A percentile compares a stretch with the other conserved stretches of the same genome.
These are phyloP conservation scores for Gadus chalcogrammus DNA, from an alignment of 2,113 vertebrate species.

Conservation along the genomic window DNA sequence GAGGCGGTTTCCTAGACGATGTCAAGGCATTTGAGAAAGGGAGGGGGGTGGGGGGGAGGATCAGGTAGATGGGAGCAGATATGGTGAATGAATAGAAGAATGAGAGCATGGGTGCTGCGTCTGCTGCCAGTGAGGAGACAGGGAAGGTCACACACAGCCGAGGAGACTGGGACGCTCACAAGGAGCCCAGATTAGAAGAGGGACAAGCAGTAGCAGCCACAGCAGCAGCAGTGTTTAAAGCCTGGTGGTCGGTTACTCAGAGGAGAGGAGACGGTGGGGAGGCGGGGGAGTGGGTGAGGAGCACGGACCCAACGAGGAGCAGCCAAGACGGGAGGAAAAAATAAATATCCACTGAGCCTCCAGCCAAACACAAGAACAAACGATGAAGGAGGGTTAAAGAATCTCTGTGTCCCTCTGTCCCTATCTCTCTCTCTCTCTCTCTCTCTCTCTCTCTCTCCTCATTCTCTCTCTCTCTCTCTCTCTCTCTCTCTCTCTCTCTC, in stretches of 20 bases:
- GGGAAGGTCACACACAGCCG: conserved; percentile 14
- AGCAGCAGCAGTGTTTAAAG: neutral
- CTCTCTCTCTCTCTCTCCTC: neutral
- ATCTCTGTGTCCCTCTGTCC: neutral
- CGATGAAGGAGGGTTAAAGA: conserved; percentile 43
- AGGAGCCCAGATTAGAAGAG: conserved; percentile 30
- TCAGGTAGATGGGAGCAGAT: too few relatives aligned
- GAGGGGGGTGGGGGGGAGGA: neutral
- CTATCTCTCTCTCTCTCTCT: neutral
- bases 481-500: neutral
- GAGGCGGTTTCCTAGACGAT: neutral
- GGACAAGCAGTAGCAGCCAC: conserved; percentile 17
- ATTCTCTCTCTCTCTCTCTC: neutral
- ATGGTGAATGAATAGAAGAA: neutral
- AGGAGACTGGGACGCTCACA: conserved; percentile 22
- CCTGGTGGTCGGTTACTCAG: conserved; percentile 18
- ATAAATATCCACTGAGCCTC: conserved; percentile 32
- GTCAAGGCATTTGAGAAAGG: too few relatives aligned
- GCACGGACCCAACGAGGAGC: conserved; percentile 9
- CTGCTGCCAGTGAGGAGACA: conserved; percentile 12
- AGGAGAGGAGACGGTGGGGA: conserved; percentile 15
- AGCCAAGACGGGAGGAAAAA: conserved; percentile 18
- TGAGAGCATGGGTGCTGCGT: neutral
- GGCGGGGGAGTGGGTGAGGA: neutral
- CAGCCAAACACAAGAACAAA: conserved; percentile 41